Conservation (phyloP, 2,888 invertebrate species). For the Megalurothrips usitatus region DNA sequence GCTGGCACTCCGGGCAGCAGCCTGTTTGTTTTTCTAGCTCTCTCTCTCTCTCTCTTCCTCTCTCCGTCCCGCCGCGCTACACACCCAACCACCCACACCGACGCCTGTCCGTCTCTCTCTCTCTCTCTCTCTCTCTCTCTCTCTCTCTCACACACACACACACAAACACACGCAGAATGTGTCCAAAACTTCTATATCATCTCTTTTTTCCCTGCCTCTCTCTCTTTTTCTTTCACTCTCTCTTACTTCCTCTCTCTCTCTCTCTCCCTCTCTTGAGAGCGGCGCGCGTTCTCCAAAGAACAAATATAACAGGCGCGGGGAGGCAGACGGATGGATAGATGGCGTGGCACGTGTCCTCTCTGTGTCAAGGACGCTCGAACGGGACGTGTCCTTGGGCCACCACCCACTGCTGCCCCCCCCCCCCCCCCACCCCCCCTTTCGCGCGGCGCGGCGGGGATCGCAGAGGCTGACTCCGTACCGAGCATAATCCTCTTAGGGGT, state of each 20-base stretch:
- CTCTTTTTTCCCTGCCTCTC: background rate
- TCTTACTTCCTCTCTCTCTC: too few relatives aligned
- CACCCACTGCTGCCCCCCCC: conserved; percentile 10
- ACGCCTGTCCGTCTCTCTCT: too few relatives aligned
- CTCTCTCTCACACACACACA: too few relatives aligned
- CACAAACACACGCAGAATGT: background rate
- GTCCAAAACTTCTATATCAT: background rate
- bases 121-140: too few relatives aligned
- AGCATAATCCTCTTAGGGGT: conserved; percentile 16
- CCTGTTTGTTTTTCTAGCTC: background rate
- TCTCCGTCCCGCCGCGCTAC: background rate
- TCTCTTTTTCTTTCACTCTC: too few relatives aligned
- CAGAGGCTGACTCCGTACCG: background rate
- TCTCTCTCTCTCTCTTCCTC: background rate
- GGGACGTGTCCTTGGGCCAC: conserved; percentile 5
- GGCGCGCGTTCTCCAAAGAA: background rate
- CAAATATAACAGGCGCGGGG: background rate
- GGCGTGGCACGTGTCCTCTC: background rate
- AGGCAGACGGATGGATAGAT: too few relatives aligned
- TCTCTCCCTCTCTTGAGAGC: background rate
- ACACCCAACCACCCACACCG: background rate
- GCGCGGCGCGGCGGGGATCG: background rate
- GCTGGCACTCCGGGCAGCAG: background rate
- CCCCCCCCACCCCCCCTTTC: background rate
- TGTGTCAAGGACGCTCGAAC: conserved; percentile 18